phyloP scores from a whole-genome alignment of 2,113 vertebrate species.

The Pristiophorus japonicus region DNA sequence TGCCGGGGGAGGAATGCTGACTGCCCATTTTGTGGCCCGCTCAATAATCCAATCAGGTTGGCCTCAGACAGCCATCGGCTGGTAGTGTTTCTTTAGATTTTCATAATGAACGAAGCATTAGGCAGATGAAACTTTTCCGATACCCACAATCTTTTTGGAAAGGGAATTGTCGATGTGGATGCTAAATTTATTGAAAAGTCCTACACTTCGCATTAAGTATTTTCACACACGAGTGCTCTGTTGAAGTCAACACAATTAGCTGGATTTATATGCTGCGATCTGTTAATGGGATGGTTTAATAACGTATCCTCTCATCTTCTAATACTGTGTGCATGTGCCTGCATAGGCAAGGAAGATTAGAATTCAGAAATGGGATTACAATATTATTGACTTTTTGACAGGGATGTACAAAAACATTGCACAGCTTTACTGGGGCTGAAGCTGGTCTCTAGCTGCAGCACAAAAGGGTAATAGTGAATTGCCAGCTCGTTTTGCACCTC shows the following conservation, averaged over 20 bases:
- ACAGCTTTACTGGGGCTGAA: background rate
- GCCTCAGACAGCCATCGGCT: background rate
- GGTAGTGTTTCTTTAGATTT: background rate
- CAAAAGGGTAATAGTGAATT: background rate
- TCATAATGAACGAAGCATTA: background rate
- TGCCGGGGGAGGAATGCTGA: background rate
- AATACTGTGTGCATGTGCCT: background rate
- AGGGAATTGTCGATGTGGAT: background rate
- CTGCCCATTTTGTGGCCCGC: background rate
- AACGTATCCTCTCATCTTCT: background rate
- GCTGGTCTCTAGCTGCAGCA: too few species aligned
- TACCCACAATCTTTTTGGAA: background rate
- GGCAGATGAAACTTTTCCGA: background rate
- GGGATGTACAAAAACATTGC: background rate
- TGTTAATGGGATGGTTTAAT: background rate
- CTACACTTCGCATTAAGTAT: background rate
- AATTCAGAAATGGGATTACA: background rate
- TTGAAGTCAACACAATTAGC: background rate
- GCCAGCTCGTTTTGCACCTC: background rate
- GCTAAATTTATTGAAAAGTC: background rate
- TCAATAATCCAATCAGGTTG: background rate
- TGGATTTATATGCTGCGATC: slow-evolving; percentile 12
- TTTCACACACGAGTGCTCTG: background rate
- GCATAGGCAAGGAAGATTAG: background rate
- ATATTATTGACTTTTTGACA: background rate